Evolutionary conservation across 2,888 invertebrate genomes (phyloP), one percentile per base, ranked within the genome.

Genomic region (Meteorus cinctellus): DNA sequence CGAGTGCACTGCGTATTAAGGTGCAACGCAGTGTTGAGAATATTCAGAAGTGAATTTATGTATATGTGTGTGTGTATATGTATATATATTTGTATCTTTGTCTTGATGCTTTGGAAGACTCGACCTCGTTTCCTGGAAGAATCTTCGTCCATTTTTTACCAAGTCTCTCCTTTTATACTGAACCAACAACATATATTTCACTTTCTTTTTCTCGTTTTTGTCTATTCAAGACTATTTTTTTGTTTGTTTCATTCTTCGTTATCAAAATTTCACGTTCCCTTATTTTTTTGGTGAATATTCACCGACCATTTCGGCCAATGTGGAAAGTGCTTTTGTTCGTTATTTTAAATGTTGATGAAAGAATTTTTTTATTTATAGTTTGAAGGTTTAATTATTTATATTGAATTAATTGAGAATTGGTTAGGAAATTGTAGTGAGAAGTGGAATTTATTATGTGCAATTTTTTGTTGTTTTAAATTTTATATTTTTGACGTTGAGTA

Each of bases 51-150:
- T 19, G 8, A 55, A 65, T n/a, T 31, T 34, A 36, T 24, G 6
- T 36, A 36, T 36, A 65, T 65, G 36, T 34, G 27, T 69, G 31
- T 48, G n/a, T 45, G 29, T 29, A 34, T n/a, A 48, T 48, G n/a
- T 45, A 6, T 55, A 68, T 19, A 45, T 67, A 55, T 75, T 59
- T 68, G 45, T 59, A 55, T 45, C 41, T 51, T 75, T 71, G 63
- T 75, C 62, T 66, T 45, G 71, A 36, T 65, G 65, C 31, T 69
- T 48, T 74, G 45, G 45, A 29, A 69, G 63, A 63, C 68, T 65
- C 72, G 77, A 76, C 76, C 76, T 72, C 74, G 27, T 76, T 79
- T 79, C 79, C 75, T 66, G 72, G 79, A 77, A 79, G 76, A 74
- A 67, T 66, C 69, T 63, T 55, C 65, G 63, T 67, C 34, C 68